These are phyloP conservation scores for Ctenicera cuprea DNA, from an alignment of 2,888 invertebrate species.

Conservation along the genomic window DNA sequence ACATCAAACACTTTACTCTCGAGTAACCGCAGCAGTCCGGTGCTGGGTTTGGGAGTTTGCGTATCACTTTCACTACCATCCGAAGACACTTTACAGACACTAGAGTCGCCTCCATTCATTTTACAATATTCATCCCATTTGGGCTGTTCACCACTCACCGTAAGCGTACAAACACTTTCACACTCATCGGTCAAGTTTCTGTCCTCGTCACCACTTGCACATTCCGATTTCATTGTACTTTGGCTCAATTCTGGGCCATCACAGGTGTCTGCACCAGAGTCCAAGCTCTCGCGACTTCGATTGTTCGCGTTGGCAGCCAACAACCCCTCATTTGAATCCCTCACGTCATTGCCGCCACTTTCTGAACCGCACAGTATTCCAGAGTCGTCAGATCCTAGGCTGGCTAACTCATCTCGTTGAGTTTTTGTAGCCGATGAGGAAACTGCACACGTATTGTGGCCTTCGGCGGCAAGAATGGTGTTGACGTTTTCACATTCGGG, in stretches of 20 bases:
- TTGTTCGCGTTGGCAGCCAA: slow-evolving; percentile 72
- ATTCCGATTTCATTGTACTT: slow-evolving; percentile 39
- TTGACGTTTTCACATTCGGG: slow-evolving; percentile 77
- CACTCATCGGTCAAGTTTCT: slow-evolving; percentile 20
- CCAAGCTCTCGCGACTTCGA: slow-evolving; percentile 84
- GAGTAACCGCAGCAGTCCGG: slow-evolving; percentile 90
- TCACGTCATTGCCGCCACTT: slow-evolving; percentile 72
- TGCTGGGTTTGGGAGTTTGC: slow-evolving; percentile 69
- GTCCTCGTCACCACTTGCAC: slow-evolving; percentile 23
- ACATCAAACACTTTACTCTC: slow-evolving; percentile 99
- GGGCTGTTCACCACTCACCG: neutral
- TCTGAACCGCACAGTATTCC: slow-evolving; percentile 71
- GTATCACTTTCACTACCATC: neutral
- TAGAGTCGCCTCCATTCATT: slow-evolving; percentile 4
- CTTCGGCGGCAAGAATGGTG: slow-evolving; percentile 38
- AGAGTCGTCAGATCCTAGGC: slow-evolving; percentile 87
- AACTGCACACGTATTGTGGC: slow-evolving; percentile 66
- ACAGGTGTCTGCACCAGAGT: slow-evolving; percentile 73
- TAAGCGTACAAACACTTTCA: slow-evolving; percentile 48
- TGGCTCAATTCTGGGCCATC: slow-evolving; percentile 46
- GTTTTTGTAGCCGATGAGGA: slow-evolving; percentile 73
- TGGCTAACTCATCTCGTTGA: slow-evolving; percentile 77
- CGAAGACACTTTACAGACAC: neutral
- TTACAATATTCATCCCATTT: slow-evolving; percentile 64
- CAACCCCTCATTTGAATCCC: slow-evolving; percentile 75